Percentiles rank a stretch among this genome's conserved stretches.
Evolutionary conservation across 2,888 invertebrate species (phyloP).

Genomic region (Tribolium freemani): DNA sequence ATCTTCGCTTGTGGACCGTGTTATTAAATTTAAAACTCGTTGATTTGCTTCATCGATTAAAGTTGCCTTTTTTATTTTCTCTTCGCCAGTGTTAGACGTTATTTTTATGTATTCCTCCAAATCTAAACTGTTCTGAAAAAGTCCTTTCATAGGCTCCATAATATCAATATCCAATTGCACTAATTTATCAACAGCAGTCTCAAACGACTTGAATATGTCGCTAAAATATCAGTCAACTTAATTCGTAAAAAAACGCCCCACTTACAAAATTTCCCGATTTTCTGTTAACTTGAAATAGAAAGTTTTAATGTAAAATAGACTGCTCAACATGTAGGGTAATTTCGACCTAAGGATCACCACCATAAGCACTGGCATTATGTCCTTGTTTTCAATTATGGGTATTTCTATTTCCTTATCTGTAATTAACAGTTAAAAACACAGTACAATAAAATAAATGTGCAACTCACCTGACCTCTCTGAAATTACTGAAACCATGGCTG

Average conservation of each 20-base stretch:
- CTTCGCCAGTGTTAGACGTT: not conserved
- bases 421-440: conserved; percentile 27
- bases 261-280: not conserved
- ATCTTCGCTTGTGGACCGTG: conserved; percentile 3
- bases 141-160: not conserved
- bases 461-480: conserved; percentile 60
- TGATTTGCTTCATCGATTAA: conserved; percentile 16
- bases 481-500: conserved; percentile 65
- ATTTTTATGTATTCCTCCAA: conserved; percentile 14
- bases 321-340: conserved; percentile 66
- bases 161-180: not conserved
- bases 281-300: not conserved
- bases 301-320: conserved; percentile 65
- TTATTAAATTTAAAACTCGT: conserved; percentile 17
- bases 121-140: not conserved
- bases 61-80: not conserved
- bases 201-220: conserved; percentile 16
- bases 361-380: conserved; percentile 65
- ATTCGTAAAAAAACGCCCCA: not conserved
- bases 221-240: not conserved
- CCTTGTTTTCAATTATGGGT: conserved; percentile 62
- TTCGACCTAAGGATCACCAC: conserved; percentile 67
- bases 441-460: conserved; percentile 1
- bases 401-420: conserved; percentile 59
- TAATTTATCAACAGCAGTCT: not conserved